phyloP scores from a whole-genome alignment of 2,888 invertebrate genomes.

The Atrina japonica region DNA sequence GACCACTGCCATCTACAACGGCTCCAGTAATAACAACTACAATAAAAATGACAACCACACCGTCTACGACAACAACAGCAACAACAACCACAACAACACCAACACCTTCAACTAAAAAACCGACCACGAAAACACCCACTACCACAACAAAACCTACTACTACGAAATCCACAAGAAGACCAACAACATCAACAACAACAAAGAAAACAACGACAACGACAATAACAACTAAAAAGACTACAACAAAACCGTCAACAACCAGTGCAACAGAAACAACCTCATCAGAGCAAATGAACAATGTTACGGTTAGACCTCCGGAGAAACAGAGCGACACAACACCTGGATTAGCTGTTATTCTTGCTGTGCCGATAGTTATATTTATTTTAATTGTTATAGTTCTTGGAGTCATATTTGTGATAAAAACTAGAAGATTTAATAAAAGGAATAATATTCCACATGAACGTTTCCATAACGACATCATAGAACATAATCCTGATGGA shows the following conservation, averaged over 20 bases:
- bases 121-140: constrained; percentile 27
- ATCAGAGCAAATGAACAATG: constrained; percentile 15
- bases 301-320: constrained; percentile 26
- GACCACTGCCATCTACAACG: constrained; percentile 32
- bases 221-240: constrained; percentile 12
- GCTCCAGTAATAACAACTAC: constrained; percentile 27
- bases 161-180: constrained; percentile 16
- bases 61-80: constrained; percentile 27
- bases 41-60: constrained; percentile 31
- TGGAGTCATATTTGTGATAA: constrained; percentile 45
- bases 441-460: constrained; percentile 56
- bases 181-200: constrained; percentile 20
- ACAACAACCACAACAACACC: constrained; percentile 20
- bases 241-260: constrained; percentile 6
- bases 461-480: constrained; percentile 66
- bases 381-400: constrained; percentile 48
- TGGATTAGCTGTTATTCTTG: constrained; percentile 43
- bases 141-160: constrained; percentile 25
- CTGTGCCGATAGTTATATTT: constrained; percentile 51
- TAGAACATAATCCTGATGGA: constrained; percentile 61
- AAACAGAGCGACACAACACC: constrained; percentile 20
- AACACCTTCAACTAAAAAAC: constrained; percentile 22
- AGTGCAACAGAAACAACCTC: constrained; percentile 21
- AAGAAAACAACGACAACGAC: constrained; percentile 18
- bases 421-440: constrained; percentile 45